These are phyloP conservation scores for Marcusenius ussheri DNA, from an alignment of 2,113 vertebrate genomes.

Conservation along the genomic window DNA sequence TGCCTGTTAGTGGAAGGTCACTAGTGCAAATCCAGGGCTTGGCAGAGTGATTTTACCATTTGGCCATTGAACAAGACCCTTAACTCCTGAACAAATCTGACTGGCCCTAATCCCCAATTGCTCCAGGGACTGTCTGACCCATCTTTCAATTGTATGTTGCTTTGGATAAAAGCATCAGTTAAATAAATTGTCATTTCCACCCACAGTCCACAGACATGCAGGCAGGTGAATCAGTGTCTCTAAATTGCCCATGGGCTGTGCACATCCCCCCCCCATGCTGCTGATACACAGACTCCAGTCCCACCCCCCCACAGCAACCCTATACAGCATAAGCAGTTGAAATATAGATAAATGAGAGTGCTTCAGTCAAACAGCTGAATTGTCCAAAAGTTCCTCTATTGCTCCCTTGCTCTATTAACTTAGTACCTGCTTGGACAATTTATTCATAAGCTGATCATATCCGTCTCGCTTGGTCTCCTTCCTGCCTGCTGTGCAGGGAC, in stretches of 20 bases:
- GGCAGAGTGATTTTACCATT: neutral
- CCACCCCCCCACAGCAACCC: neutral
- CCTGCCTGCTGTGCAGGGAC: neutral
- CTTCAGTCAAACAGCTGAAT: conserved; percentile 1
- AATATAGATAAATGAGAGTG: neutral
- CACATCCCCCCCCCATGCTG: neutral
- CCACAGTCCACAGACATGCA: neutral
- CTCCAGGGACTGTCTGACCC: neutral
- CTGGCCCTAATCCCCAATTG: neutral
- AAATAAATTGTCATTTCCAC: neutral
- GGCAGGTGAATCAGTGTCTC: neutral
- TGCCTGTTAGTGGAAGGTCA: neutral
- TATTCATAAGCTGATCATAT: conserved; percentile 2
- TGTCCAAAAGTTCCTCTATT: neutral
- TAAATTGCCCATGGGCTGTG: neutral
- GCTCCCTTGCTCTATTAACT: neutral
- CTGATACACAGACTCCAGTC: neutral
- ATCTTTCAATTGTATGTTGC: neutral
- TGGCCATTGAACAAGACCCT: neutral
- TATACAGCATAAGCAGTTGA: neutral
- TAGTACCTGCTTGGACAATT: neutral
- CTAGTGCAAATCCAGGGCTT: neutral
- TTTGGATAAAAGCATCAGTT: neutral
- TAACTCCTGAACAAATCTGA: neutral
- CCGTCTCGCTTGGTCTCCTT: neutral